phyloP scores from a whole-genome alignment of 2,113 vertebrate genomes.

The Paedocypris sp. region DNA sequence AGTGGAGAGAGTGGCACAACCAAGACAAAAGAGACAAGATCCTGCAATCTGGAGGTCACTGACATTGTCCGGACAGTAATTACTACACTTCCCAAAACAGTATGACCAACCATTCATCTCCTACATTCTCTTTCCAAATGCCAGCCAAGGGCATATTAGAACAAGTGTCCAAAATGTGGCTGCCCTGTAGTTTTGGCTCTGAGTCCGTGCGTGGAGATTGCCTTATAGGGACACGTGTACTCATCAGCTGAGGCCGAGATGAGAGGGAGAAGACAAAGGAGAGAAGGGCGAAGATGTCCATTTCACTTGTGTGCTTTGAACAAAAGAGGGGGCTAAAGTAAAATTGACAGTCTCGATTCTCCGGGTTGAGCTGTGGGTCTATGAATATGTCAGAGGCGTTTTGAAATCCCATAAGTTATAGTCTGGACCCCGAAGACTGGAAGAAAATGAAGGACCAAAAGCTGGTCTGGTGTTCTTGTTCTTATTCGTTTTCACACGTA shows the following conservation, averaged over 20 bases:
- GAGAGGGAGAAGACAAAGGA: background rate
- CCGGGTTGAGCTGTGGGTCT: constrained; percentile 21
- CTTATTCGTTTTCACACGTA: background rate
- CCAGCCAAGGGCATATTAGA: constrained; percentile 41
- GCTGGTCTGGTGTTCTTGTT: constrained; percentile 9
- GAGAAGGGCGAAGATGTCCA: constrained; percentile 17
- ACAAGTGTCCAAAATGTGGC: constrained; percentile 31
- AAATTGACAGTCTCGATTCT: constrained; percentile 33
- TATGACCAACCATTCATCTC: constrained; percentile 45
- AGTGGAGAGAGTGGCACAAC: constrained; percentile 57
- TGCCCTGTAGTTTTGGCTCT: constrained; percentile 34
- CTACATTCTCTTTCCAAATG: constrained; percentile 24
- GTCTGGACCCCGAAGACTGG: constrained; percentile 31
- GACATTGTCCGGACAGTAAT: constrained; percentile 84
- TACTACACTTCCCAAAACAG: constrained; percentile 87
- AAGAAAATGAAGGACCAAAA: constrained; percentile 34
- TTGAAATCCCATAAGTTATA: constrained; percentile 42
- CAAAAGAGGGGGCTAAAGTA: constrained; percentile 33
- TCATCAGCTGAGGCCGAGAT: background rate
- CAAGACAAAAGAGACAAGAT: constrained; percentile 92
- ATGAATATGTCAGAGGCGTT: constrained; percentile 41
- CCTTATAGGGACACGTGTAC: constrained; percentile 27
- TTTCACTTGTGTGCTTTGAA: constrained; percentile 32
- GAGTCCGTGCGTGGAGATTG: constrained; percentile 33
- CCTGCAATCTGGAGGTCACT: constrained; percentile 86